A percentile compares a stretch with the other conserved stretches of the same genome.
Conservation (phyloP, 1,140 invertebrate species). For the Drosophila nasuta region DNA sequence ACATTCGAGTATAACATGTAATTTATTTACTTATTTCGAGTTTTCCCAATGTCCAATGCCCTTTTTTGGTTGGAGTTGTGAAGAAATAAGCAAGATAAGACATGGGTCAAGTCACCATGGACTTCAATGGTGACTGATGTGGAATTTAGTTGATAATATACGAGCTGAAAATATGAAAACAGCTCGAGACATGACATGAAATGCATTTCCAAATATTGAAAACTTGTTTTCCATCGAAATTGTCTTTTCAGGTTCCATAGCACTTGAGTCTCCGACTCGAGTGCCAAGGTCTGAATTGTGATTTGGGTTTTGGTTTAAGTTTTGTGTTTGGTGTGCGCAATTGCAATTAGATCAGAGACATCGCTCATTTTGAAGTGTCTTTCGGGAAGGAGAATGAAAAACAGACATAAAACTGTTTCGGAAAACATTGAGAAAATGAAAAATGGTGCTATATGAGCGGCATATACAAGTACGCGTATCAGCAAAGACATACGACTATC, state of each 20-base stretch:
- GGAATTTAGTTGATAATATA: constrained; percentile 67
- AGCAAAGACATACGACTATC: constrained; percentile 6
- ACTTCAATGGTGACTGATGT: constrained; percentile 41
- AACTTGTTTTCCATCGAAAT: constrained; percentile 70
- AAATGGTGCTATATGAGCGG: constrained; percentile 73
- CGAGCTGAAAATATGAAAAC: constrained; percentile 65
- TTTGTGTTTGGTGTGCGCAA: constrained; percentile 24
- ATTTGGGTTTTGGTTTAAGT: constrained; percentile 2
- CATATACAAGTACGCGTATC: constrained; percentile 50
- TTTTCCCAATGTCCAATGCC: constrained; percentile 16
- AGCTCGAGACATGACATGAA: constrained; percentile 27
- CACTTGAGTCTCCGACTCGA: constrained; percentile 75
- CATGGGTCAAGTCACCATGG: constrained; percentile 43
- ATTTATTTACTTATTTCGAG: constrained; percentile 68
- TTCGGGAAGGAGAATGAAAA: constrained; percentile 27
- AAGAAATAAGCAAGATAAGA: constrained; percentile 64
- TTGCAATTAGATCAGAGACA: constrained; percentile 77
- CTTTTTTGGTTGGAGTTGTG: constrained; percentile 31
- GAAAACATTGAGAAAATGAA: constrained; percentile 67
- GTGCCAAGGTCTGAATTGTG: constrained; percentile 50
- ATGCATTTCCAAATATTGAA: constrained; percentile 72
- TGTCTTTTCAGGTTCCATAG: constrained; percentile 17
- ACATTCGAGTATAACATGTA: constrained; percentile 29
- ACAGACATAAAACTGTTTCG: constrained; percentile 59
- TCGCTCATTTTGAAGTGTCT: constrained; percentile 70